phyloP scores from a whole-genome alignment of 2,888 invertebrate species.

The Neoitamus cyanurus region DNA sequence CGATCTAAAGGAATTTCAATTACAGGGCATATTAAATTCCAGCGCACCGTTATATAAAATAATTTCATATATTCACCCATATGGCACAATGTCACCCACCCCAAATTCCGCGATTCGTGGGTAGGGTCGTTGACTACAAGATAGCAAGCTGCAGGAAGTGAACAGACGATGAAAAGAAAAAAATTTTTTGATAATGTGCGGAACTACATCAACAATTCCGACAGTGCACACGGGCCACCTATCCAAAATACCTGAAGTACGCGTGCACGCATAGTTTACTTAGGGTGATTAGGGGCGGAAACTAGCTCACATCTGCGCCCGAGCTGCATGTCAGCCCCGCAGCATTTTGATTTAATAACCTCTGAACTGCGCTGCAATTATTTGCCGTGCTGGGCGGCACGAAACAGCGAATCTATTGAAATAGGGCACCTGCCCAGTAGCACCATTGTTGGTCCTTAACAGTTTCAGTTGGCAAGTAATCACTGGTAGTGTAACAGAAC shows the following conservation, averaged over 20 bases:
- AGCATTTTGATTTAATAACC: conserved; percentile 30
- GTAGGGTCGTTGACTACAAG: neutral
- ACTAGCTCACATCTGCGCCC: conserved; percentile 35
- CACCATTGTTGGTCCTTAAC: neutral
- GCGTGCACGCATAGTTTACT: conserved; percentile 29
- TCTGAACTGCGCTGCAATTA: conserved; percentile 22
- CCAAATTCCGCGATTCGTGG: neutral
- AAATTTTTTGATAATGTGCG: conserved; percentile 14
- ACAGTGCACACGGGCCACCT: conserved; percentile 17
- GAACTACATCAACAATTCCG: conserved; percentile 43
- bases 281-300: conserved; percentile 41
- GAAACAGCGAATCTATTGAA: neutral
- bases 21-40: neutral
- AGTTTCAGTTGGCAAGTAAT: conserved; percentile 24
- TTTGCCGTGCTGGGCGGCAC: neutral
- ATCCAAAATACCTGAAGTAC: neutral
- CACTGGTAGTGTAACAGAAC: neutral
- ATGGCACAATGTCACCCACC: neutral
- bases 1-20: neutral
- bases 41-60: neutral
- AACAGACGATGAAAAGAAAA: neutral
- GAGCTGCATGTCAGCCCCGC: neutral
- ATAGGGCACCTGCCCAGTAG: conserved; percentile 22
- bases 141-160: conserved; percentile 42
- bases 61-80: neutral